These are phyloP conservation scores for Conchocele bisecta DNA, from an alignment of 2,888 invertebrate species.

Conservation along the genomic window DNA sequence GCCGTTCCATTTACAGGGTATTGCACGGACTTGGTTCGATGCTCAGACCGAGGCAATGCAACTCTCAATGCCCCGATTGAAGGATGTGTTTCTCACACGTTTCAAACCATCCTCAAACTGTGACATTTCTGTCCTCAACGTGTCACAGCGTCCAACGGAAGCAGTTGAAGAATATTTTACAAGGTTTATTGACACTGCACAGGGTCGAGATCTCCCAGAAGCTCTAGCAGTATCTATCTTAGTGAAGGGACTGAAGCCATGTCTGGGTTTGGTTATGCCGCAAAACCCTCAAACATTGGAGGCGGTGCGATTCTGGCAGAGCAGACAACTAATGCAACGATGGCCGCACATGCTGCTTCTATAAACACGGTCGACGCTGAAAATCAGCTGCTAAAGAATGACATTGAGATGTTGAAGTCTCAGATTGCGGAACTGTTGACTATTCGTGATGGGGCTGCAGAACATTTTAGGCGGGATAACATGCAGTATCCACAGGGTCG, in stretches of 20 bases:
- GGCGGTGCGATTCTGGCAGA: neutral
- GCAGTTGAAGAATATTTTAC: neutral
- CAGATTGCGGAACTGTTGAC: too few species aligned
- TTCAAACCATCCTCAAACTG: neutral
- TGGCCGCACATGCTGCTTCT: too few species aligned
- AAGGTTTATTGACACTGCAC: neutral
- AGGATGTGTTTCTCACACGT: neutral
- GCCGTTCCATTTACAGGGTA: neutral
- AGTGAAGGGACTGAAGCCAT: conserved; percentile 7
- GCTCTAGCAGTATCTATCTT: neutral
- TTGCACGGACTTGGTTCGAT: conserved; percentile 1
- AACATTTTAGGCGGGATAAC: too few species aligned
- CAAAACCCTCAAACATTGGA: conserved; percentile 9
- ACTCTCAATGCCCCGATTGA: neutral
- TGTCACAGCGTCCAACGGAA: neutral
- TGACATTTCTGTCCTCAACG: neutral
- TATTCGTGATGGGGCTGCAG: too few species aligned
- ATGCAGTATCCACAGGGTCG: too few species aligned
- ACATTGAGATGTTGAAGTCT: too few species aligned
- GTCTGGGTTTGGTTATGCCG: neutral
- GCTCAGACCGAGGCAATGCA: neutral
- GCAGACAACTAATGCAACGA: conserved; percentile 1
- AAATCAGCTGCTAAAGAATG: too few species aligned
- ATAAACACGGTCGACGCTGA: too few species aligned
- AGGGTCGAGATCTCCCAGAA: neutral